Percentiles rank a stretch among this genome's conserved stretches.
phyloP scores from a whole-genome alignment of 2,888 invertebrate species.

The Oscheius sp. region DNA sequence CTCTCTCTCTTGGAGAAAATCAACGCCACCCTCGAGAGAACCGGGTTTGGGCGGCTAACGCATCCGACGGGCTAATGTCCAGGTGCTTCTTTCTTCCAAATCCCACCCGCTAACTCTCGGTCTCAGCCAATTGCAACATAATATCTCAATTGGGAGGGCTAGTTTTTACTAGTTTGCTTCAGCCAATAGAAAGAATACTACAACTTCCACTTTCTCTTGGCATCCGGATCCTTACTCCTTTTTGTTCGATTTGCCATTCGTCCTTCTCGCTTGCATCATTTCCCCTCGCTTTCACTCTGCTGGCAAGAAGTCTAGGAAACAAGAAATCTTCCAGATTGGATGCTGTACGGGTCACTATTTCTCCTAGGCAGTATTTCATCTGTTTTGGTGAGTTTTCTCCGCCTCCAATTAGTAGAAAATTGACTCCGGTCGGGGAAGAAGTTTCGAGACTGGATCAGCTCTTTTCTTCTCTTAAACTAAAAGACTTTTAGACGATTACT shows the following conservation, averaged over 20 bases:
- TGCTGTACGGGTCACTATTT: constrained; percentile 5
- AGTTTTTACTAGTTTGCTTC: too few relatives aligned
- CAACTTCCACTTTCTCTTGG: background rate
- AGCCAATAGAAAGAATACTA: too few relatives aligned
- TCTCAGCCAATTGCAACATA: background rate
- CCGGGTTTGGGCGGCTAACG: constrained; percentile 26
- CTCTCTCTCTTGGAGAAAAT: too few relatives aligned
- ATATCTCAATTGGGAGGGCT: too few relatives aligned
- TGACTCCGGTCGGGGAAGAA: constrained; percentile 13
- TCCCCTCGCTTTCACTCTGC: background rate
- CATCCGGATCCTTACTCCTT: background rate
- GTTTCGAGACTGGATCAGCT: background rate
- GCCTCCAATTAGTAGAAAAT: constrained; percentile 7
- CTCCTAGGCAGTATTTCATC: background rate
- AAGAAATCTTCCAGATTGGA: background rate
- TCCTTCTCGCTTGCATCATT: background rate
- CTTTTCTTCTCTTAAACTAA: background rate
- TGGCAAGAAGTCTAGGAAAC: too few relatives aligned
- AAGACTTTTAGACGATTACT: background rate
- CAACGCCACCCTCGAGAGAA: constrained; percentile 7
- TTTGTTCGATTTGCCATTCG: constrained; percentile 5
- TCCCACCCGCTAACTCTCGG: constrained; percentile 11
- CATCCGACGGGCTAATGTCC: constrained; percentile 22
- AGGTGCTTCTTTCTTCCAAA: constrained; percentile 25
- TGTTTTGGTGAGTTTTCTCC: background rate